Evolutionary conservation across 2,113 vertebrate species (phyloP), one percentile per base, ranked within the genome.

Genomic region (Motacilla tschutschensis): DNA sequence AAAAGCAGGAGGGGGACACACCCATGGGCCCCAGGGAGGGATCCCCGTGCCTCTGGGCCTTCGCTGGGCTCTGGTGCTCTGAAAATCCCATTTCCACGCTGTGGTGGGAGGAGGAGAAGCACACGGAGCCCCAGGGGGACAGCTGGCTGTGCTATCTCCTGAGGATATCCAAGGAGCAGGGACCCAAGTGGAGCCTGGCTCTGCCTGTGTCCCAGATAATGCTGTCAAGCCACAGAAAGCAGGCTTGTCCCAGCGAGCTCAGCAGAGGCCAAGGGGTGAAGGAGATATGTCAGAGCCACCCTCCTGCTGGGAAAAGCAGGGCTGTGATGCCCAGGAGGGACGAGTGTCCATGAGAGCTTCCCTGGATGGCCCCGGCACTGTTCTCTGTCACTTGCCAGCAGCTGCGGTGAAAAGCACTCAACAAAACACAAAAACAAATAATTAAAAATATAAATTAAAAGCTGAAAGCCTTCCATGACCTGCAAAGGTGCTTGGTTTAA

Each of bases 191-290:
- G 83, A 87, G 83, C 93, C 89, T 47, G 89, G 83, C 67, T 72
- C 89, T 47, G 12, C 50, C 41, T 12, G 83, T 20, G 63, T 28
- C 79, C 83, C 86, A 79, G 89, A 93, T 93, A 93, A 91, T 0
- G 20, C 72, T 85, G 93, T 79, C 93, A 82, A 31, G 59, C 46
- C 80, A 18, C 69, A 65, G 80, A 60, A 72, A 53, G 9, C 91
- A 87, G 91, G 74, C 90, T 51, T 1, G 0, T 29, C 76, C 90
- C 8, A 5, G 67, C 1, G 1, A 60, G 66, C 83, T 60, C 91
- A 17, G 77, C 57, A n/a, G 54, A 33, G 90, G 92, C 79, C 87
- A 69, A 26, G 28, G 75, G 71, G 75, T 71, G 81, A 88, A 15
- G 84, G 87, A 59, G 87, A 75, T 38, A 41, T 7, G 60, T 14